These are phyloP conservation scores for Danio rerio DNA, from an alignment of 2,113 vertebrate genomes.

Conservation along the genomic window GRCz12tu NC_133194.1:33105001-33105500, in stretches of 20 bases:
- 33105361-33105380: slow-evolving; percentile 29
- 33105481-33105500: slow-evolving; percentile 34
- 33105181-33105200: slow-evolving; percentile 77
- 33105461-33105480: slow-evolving; percentile 52
- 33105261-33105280: slow-evolving; percentile 53
- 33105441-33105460: slow-evolving; percentile 18
- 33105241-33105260: slow-evolving; percentile 45
- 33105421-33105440: neutral
- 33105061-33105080: slow-evolving; percentile 47
- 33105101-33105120: slow-evolving; percentile 66
- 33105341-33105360: slow-evolving; percentile 75
- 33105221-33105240: slow-evolving; percentile 39
- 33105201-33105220: slow-evolving; percentile 76
- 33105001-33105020: slow-evolving; percentile 72
- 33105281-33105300: slow-evolving; percentile 61
- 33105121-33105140: slow-evolving; percentile 41
- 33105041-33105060: slow-evolving; percentile 36
- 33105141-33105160: slow-evolving; percentile 54
- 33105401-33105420: slow-evolving; percentile 8
- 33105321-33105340: slow-evolving; percentile 59
- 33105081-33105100: slow-evolving; percentile 64
- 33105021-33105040: slow-evolving; percentile 63
- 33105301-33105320: slow-evolving; percentile 60
- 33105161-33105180: slow-evolving; percentile 66
- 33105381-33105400: slow-evolving; percentile 11